Base-by-base conservation (phyloP, 2,888 invertebrate genomes). In the Crepidodera aurea region DNA sequence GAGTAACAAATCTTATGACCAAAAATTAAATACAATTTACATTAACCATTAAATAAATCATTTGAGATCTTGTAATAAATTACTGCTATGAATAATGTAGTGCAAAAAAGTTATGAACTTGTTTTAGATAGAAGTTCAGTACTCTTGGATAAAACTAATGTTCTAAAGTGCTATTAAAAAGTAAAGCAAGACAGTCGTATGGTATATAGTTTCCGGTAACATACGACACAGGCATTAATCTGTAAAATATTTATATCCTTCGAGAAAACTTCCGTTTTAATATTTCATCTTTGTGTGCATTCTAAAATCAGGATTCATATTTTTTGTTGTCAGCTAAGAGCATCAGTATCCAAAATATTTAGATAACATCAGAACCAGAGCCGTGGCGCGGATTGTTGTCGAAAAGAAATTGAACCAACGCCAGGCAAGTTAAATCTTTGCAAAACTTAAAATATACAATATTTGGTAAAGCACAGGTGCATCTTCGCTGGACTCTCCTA, bases 151-250 rank as follows among this genome's bases (percentile, higher is more conserved):
- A 40, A 40, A 40, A 40, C 8, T 40, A 48, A 48, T 48, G 27
- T 27, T 19, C 15, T 13, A 27, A 48, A 48, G 48, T 27, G 48
- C 15, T 10, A 27, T 48, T 48, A 48, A 48, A 48, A 27, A 48
- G 10, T 48, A 48, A 48, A 48, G 16, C 29, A 15, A 48, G 27
- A 27, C 48, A 29, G 15, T 27, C 15, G 3, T 27, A 12, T 29
- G 16, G 48, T 48, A 29, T 48, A 48, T 27, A 27, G 18, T 40
- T 40, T 40, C 40, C 8, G 18, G 40, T 18, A 16, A 18, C 40
- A 48, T 27, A 29, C 27, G 48, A 48, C 48, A 48, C 29, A 25
- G 15, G 27, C 48, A 48, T 48, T 48, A 48, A 48, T 48, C 48
- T 12, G 27, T 48, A 29, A 48, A 48, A 48, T 48, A 48, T 48